Base-by-base conservation (phyloP, 1,140 invertebrate species). In the Macrocentrus cingulum region DNA sequence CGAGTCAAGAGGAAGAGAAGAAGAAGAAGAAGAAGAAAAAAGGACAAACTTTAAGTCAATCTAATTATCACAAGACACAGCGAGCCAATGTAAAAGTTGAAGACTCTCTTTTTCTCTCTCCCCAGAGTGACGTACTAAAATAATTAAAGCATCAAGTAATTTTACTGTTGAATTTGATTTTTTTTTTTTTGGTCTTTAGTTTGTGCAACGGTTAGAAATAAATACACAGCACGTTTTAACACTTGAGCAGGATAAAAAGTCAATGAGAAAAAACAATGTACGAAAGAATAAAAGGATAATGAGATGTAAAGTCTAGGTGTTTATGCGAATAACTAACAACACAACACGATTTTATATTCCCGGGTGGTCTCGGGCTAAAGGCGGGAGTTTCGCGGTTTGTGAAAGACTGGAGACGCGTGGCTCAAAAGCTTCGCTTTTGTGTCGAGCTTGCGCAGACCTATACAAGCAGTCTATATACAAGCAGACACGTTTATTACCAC, bases 311-410 rank as follows among this genome's bases (percentile, higher is more conserved):
- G 2, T 7, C 18, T 15, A 5, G 4, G 4, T n/a, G 25, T 29
- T 9, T 29, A 46, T 46, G 1, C 22, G 25, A 1, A 46, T 20
- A 23, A 46, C 19, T 2, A 15, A 46, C 18, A 3, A 46, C 23
- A 34, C 13, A 34, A 18, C 23, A 49, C 16, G 20, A 25, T 34
- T 15, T 49, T 19, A 20, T 36, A 15, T 25, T 16, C 25, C 25
- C 25, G 25, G 18, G n/a, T 51, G 19, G 11, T 51, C 13, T 51
- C 32, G 49, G 23, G 18, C 18, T 19, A n/a, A 51, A 51, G 49
- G 49, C 49, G 49, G 49, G 49, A 51, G 49, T 51, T 59, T 59
- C 49, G 57, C 57, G 57, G 57, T 59, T 59, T 53, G 39, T 53
- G 50, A 52, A 15, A 51, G 49, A 51, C 49, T 51, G 49, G 16